Base-by-base conservation (phyloP, 37 sponge, comb jelly and placozoan species). In the Beroe ovata region DNA sequence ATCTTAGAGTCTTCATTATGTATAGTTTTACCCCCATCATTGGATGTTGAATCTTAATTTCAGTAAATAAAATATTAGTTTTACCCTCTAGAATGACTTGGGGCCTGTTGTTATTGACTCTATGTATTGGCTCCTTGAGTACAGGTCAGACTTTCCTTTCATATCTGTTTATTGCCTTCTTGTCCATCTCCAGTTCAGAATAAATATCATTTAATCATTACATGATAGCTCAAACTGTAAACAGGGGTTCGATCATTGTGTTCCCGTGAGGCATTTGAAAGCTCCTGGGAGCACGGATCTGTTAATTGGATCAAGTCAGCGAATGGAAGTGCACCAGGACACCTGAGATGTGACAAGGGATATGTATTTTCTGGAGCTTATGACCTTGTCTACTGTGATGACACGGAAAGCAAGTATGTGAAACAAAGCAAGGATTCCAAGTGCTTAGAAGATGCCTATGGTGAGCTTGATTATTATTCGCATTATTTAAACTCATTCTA, bases 381-480 rank as follows among this genome's bases (percentile, higher is more conserved):
- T 22, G 54, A 77, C 28, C 0, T 77, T 22, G 84, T 42, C 3
- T 77, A 77, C 22, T 77, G 84, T 30, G 38, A 35, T 30, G 8
- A 11, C 28, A 36, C 4, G 1, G 26, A 8, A 33, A 1, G 20
- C 0, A 25, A 8, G 1, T 77, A 40, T 41, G 54, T 22, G 42
- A 11, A 21, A 39, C 26, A 6, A 2, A 54, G 34, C 36, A 34
- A 25, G 4, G 29, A 62, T 4, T 14, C 63, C 20, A 62, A 62
- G 29, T 62, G 71, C 20, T 6, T 16, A 6, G 18, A 25, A 8
- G 20, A 1, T 69, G 1, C 11, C 8, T 8, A 69, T 69, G 71
- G 71, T 69, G 25, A 36, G 71, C 11, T 62, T 62, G 28, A 62
- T 62, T 4, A 26, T 62, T 62, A 20, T 4, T n/a, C n/a, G n/a